Base-by-base conservation (phyloP, 1,140 invertebrate species). In the Chrysopa pallens region DNA sequence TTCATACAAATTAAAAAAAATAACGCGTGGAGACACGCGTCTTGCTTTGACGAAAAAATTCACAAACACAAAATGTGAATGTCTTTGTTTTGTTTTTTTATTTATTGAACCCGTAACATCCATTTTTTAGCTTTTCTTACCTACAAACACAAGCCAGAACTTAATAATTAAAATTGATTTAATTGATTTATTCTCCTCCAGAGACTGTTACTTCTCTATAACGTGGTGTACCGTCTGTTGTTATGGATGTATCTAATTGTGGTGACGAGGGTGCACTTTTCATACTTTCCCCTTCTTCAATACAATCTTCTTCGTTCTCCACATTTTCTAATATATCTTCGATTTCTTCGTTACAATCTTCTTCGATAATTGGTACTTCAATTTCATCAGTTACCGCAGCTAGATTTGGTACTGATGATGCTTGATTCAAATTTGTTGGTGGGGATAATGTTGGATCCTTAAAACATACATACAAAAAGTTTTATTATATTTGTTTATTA, bases 341-440 rank as follows among this genome's bases (percentile, higher is more conserved):
- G 14, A 47, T 46, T 17, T 43, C 46, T 39, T 47, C 50, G n/a
- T 47, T 45, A 2, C 42, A 47, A 12, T 52, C 51, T 36, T 50
- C 54, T 42, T 56, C 54, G 8, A 47, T 49, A 14, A 55, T 54
- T 29, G 50, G 49, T 6, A 29, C 27, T 41, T 41, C 28, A n/a
- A 31, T 13, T 31, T 31, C 40, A 29, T 41, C 31, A 33, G 8
- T 12, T 33, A 12, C 29, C 4, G 13, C 40, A 12, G 14, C 29
- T 41, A 41, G 6, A 12, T 41, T 28, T 13, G 17, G 23, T 12
- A 29, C 40, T 15, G 40, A 41, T 8, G 40, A 23, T n/a, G 17
- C 29, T 27, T 41, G 23, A 15, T 28, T 41, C 14, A 41, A 14
- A 33, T 33, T 41, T 29, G 40, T 31, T 28, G 29, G 29, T 13